Evolutionary conservation across 2,797 vertebrate species (phyloP).

Genomic region (Spondyliosoma cantharus): DNA sequence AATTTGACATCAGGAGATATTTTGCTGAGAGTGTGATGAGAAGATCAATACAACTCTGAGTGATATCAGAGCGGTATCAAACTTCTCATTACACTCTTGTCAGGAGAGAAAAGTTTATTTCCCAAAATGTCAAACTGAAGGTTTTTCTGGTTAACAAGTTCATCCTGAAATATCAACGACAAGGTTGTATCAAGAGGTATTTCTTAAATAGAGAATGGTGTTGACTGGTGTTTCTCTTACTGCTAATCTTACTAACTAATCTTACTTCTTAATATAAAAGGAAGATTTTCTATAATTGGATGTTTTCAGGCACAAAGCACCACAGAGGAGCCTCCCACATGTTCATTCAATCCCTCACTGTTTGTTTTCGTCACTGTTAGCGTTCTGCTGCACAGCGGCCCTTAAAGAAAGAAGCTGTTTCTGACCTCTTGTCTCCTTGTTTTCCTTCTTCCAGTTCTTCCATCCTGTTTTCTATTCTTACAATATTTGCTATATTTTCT

Average conservation of each 20-base stretch:
- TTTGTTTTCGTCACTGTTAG: not conserved
- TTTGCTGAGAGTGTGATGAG: not conserved
- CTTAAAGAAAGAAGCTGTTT: not conserved
- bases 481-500: conserved; percentile 22
- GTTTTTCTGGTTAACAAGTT: not conserved
- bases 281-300: not conserved
- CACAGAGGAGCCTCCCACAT: not conserved
- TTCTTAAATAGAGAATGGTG: not conserved
- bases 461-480: not conserved
- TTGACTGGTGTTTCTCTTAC: not conserved
- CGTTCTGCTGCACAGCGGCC: not conserved
- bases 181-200: not conserved
- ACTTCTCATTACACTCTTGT: no score
- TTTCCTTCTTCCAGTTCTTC: not conserved
- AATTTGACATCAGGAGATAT: not conserved
- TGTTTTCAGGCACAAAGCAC: not conserved
- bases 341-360: not conserved
- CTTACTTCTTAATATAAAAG: not conserved
- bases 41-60: not conserved
- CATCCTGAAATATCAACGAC: not conserved
- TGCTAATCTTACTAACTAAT: no score
- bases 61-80: not conserved
- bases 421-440: not conserved
- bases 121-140: not conserved
- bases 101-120: not conserved